Base-by-base conservation (phyloP, 2,888 invertebrate species). In the Scrobipalpa atriplicella region DNA sequence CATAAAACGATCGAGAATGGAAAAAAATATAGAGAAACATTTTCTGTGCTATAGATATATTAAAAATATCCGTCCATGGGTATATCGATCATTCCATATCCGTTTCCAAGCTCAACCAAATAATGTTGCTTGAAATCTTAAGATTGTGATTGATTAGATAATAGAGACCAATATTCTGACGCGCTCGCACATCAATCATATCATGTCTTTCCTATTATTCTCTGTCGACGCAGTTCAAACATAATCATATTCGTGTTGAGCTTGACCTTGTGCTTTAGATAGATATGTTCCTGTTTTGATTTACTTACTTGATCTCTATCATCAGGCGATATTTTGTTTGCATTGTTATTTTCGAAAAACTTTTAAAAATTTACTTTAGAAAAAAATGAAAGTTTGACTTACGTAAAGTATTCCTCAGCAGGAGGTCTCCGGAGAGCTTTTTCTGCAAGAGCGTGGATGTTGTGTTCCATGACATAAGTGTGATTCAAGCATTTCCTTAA, bases 391-490 rank as follows among this genome's bases (percentile, higher is more conserved):
- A 56, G 43, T 58, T 11, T 36, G 64, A 81, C 93, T 92, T 81
- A 95, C 95, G 94, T 95, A 79, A 96, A 95, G 80, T 95, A 96
- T 84, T 96, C 95, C 81, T 96, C 95, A 52, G 95, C 95, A 1
- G 96, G 95, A 54, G 95, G 95, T 68, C 93, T 93, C 66, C 94
- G 92, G 10, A 95, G 79, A 6, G 94, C 94, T 64, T 87, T 89
- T 39, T 94, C 88, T 6, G 95, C 94, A 72, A 94, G 73, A 41
- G 89, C 89, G 0, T 90, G 87, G 65, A 95, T 93, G 71, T 95
- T 94, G 74, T 94, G 85, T 19, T 89, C 85, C 19, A 86, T 78
- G 19, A 94, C 87, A 73, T 93, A 93, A 36, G 87, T 94, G 67
- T 93, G 88, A 80, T 95, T 95, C 69, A 94, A 90, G 76, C 95